phyloP scores from a whole-genome alignment of 2,113 vertebrate species.

The Pionites leucogaster region DNA sequence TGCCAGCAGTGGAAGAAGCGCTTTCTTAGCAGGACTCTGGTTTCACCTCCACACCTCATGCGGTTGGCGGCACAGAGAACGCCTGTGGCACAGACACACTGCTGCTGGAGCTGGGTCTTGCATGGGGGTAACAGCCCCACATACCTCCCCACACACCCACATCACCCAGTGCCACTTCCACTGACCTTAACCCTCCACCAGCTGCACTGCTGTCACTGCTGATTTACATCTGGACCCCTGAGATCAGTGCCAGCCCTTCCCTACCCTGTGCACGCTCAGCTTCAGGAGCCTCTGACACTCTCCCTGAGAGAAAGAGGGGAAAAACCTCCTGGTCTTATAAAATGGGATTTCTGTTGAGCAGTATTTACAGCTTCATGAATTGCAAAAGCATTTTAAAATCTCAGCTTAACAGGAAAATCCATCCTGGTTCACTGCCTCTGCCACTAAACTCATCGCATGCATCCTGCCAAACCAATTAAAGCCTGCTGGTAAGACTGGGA shows the following conservation, averaged over 20 bases:
- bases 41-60: neutral
- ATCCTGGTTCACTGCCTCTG: slow-evolving; percentile 8
- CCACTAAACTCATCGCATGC: neutral
- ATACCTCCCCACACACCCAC: accelerated
- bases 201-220: neutral
- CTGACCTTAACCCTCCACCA: neutral
- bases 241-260: neutral
- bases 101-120: neutral
- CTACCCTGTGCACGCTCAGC: neutral
- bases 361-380: slow-evolving; percentile 38
- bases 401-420: slow-evolving; percentile 16
- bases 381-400: slow-evolving; percentile 27
- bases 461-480: slow-evolving; percentile 24
- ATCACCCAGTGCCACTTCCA: neutral
- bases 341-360: neutral
- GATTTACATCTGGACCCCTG: neutral
- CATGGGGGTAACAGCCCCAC: accelerated
- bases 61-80: neutral
- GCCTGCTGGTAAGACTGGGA: neutral
- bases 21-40: neutral
- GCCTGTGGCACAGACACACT: accelerated
- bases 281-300: neutral
- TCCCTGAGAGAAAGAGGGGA: neutral
- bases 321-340: neutral
- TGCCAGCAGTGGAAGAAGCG: neutral